Percentiles rank a stretch among this genome's conserved stretches.
These are phyloP conservation scores for Dipodomys spectabilis DNA, from an alignment of 2,113 vertebrate genomes.

Conservation along the genomic window DNA sequence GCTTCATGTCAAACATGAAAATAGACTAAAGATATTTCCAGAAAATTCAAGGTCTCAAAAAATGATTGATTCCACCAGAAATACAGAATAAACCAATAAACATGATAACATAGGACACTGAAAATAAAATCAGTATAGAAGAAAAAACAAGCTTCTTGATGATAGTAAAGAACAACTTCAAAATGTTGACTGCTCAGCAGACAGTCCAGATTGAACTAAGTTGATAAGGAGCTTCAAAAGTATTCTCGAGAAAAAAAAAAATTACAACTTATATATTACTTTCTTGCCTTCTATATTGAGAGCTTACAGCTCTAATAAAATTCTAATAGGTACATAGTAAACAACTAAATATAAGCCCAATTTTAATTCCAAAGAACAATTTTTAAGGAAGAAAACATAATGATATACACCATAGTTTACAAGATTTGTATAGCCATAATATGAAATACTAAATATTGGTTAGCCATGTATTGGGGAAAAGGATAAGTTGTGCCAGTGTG, in stretches of 20 bases:
- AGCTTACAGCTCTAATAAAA: not conserved
- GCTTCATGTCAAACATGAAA: constrained; percentile 4
- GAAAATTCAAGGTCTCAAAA: not conserved
- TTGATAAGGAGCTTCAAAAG: not conserved
- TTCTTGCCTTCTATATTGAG: not conserved
- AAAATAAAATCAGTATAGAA: not conserved
- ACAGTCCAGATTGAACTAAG: not conserved
- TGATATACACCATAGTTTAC: not conserved
- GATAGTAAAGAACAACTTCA: not conserved
- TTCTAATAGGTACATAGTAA: constrained; percentile 23
- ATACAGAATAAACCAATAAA: not conserved
- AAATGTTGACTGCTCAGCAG: not conserved
- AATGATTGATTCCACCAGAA: constrained; percentile 1
- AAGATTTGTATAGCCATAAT: not conserved
- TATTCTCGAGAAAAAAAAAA: not conserved
- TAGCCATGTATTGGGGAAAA: not conserved
- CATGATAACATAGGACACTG: not conserved
- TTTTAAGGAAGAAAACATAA: not conserved
- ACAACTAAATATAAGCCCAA: not conserved
- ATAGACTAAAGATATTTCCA: constrained; percentile 14
- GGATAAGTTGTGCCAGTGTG: not conserved
- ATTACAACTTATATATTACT: not conserved
- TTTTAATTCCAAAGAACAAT: constrained; percentile 52
- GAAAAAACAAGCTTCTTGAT: not conserved
- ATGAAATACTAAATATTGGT: constrained; percentile 19